Base-by-base conservation (phyloP, 2,797 vertebrate genomes). In the Brotogeris chrysoptera region DNA sequence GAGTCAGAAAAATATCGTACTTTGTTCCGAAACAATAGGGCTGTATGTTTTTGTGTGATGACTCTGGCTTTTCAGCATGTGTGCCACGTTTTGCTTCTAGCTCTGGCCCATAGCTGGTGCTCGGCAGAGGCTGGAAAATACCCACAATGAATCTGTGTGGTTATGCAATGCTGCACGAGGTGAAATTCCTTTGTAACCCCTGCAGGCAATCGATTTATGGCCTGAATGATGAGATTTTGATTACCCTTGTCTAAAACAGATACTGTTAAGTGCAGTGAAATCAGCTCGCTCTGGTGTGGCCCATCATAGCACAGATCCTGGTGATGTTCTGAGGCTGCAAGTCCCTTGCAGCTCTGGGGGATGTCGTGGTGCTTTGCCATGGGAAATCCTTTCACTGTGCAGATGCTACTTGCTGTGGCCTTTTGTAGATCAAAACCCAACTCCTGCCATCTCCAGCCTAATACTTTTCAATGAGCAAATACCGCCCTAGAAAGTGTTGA, bases 201-300 rank as follows among this genome's bases (percentile, higher is more conserved):
- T 92, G 74, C 92, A 94, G 97, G 95, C 85, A 14, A 96, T 94
- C 95, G 81, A 86, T 95, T 96, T 96, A 83, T 92, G 34, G 93
- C 93, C 89, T 86, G 89, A 96, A 96, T 96, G 74, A 95, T 93
- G 95, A 83, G 93, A 85, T 92, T 96, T 96, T 96, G 94, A 96
- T 97, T 96, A 63, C 82, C 65, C 88, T 96, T 97, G 95, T 96
- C 94, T 95, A 46, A 88, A n/a, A 64, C 85, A 70, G 80, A 92
- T 95, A 90, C 80, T 86, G 86, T 81, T 41, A 82, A 39, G 7
- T 28, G 88, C 57, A 2, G 15, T 66, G 76, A 55, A 93, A 91
- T 88, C 55, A 21, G 91, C 91, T 82, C 39, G 50, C 78, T 57
- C 64, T 92, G 90, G 85, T 74, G 34, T 65, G 86, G 53, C 2